Conservation (phyloP, 2,113 vertebrate species). For the Cyphotilapia sp. region DNA sequence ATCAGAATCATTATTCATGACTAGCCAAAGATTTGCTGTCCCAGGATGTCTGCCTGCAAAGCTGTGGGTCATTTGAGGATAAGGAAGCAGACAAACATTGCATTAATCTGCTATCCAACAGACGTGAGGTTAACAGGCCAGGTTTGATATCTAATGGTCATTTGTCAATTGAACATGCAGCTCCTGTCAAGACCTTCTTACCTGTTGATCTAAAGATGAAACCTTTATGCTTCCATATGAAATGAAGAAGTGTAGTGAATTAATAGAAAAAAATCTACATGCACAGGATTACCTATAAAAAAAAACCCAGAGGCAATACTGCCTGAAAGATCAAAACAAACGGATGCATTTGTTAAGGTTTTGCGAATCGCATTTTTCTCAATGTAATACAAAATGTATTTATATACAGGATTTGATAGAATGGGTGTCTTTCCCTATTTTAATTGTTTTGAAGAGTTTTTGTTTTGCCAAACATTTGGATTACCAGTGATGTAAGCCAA, state of each 20-base stretch:
- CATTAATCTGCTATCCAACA: conserved; percentile 1
- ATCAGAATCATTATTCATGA: conserved; percentile 52
- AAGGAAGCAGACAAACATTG: neutral
- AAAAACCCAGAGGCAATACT: neutral
- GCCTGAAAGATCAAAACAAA: neutral
- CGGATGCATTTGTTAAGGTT: neutral
- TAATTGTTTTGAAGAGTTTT: neutral
- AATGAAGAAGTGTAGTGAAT: neutral
- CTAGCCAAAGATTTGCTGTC: conserved; percentile 50
- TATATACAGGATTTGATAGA: neutral
- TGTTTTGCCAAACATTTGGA: neutral
- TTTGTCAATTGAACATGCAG: neutral
- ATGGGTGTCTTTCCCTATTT: neutral
- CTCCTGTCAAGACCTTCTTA: neutral
- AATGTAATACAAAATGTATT: neutral
- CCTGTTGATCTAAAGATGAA: neutral
- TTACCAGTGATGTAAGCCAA: neutral
- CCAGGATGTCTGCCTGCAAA: neutral
- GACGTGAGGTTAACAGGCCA: neutral
- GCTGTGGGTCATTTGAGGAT: conserved; percentile 21
- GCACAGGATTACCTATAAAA: neutral
- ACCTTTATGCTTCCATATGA: neutral
- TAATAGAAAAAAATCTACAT: neutral
- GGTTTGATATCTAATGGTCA: neutral
- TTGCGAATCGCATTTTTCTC: neutral